Percentiles rank a stretch among this genome's conserved stretches.
These are phyloP conservation scores for Nomada fabriciana DNA, from an alignment of 2,888 invertebrate genomes.

Conservation along the genomic window DNA sequence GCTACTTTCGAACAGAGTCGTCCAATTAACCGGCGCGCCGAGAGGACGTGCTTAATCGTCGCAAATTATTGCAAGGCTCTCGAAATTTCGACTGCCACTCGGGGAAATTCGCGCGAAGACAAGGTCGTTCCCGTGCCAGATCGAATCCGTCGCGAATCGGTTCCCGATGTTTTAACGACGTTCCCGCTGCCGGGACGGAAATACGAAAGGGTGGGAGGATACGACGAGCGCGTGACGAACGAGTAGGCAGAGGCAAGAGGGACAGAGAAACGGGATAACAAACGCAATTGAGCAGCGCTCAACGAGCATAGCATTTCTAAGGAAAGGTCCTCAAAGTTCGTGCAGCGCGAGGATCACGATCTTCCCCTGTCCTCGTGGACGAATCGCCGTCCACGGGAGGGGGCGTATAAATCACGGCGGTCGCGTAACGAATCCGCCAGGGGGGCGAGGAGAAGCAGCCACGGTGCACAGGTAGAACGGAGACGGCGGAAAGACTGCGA, in stretches of 20 bases:
- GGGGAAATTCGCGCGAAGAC: not conserved
- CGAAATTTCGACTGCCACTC: conserved; percentile 19
- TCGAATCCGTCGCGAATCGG: not conserved
- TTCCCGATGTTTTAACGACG: conserved; percentile 29
- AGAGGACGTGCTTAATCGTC: conserved; percentile 44
- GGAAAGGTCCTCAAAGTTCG: conserved; percentile 46
- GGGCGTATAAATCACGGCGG: conserved; percentile 72
- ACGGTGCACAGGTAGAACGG: conserved; percentile 18
- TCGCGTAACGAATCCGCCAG: conserved; percentile 71
- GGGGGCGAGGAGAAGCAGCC: conserved; percentile 36
- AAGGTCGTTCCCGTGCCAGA: conserved; percentile 2
- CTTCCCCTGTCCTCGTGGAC: conserved; percentile 48
- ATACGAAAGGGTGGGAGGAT: not conserved
- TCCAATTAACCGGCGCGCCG: conserved; percentile 52
- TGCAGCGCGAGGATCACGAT: conserved; percentile 22
- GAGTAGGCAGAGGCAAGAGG: not conserved
- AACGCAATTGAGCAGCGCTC: conserved; percentile 35
- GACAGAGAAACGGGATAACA: conserved; percentile 19
- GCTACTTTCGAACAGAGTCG: conserved; percentile 28
- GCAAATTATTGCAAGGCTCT: conserved; percentile 41
- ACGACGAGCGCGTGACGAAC: not conserved
- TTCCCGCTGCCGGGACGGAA: not conserved
- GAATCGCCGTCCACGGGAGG: conserved; percentile 52
- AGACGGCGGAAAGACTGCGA: conserved; percentile 42
- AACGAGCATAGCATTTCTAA: conserved; percentile 13